These are phyloP conservation scores for Sphyrna mokarran DNA, from an alignment of 2,113 vertebrate species.

Conservation along the genomic window DNA sequence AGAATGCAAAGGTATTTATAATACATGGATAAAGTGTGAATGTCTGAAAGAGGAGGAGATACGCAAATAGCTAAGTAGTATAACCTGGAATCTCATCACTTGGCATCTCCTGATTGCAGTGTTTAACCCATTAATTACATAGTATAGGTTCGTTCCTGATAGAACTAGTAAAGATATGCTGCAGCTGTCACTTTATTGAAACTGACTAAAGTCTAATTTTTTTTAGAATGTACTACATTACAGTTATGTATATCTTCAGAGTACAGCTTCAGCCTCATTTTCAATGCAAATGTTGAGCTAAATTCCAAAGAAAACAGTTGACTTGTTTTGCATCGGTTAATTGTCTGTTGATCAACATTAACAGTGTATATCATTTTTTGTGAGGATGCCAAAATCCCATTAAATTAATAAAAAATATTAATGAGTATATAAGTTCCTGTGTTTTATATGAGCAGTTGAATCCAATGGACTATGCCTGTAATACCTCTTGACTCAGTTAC, in stretches of 20 bases:
- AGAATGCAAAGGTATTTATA: not conserved
- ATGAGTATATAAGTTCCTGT: not conserved
- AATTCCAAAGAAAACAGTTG: not conserved
- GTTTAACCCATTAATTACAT: not conserved
- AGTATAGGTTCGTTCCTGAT: not conserved
- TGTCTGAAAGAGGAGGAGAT: not conserved
- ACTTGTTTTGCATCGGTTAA: not conserved
- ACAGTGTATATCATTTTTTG: not conserved
- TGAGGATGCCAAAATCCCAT: not conserved
- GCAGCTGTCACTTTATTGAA: not conserved
- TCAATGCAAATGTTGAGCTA: not conserved
- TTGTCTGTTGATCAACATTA: not conserved
- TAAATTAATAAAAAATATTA: not conserved
- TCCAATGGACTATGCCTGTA: not conserved
- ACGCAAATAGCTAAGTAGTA: not conserved
- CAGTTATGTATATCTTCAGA: not conserved
- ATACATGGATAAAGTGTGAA: not conserved
- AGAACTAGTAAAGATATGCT: not conserved
- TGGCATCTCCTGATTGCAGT: not conserved
- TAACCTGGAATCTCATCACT: not conserved
- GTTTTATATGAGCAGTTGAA: not conserved
- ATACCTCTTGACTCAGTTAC: not conserved
- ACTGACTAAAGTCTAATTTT: not conserved
- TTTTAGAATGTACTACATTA: not conserved
- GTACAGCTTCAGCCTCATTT: not conserved